phyloP scores from a whole-genome alignment of 2,888 invertebrate genomes.

The Protophormia terraenovae region DNA sequence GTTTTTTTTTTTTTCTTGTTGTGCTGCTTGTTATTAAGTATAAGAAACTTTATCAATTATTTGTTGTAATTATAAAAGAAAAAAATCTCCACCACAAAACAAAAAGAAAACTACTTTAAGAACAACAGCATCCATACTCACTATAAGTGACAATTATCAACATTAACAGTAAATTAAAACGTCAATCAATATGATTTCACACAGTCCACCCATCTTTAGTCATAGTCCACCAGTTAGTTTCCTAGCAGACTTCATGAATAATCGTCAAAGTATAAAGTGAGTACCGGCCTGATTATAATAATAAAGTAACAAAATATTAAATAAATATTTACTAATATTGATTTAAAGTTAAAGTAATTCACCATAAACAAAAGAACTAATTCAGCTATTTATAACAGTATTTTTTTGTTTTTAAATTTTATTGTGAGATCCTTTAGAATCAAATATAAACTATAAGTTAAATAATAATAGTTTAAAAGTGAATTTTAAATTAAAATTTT shows the following conservation, averaged over 20 bases:
- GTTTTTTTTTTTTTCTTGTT: background rate
- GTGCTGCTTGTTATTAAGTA: background rate
- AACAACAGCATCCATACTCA: background rate
- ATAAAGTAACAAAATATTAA: background rate
- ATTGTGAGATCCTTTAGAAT: too few relatives aligned
- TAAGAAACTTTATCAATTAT: constrained; percentile 41
- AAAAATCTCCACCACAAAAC: constrained; percentile 23
- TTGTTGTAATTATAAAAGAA: constrained; percentile 20
- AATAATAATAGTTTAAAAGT: too few relatives aligned
- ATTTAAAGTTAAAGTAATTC: too few relatives aligned
- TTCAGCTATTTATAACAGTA: too few relatives aligned
- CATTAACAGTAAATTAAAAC: constrained; percentile 51
- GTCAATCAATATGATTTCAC: constrained; percentile 84
- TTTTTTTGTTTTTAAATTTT: too few relatives aligned
- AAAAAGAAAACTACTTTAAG: background rate
- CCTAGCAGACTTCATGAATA: constrained; percentile 84
- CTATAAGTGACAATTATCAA: constrained; percentile 50
- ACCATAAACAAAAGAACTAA: too few relatives aligned
- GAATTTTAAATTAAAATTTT: too few relatives aligned
- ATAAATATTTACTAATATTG: too few relatives aligned
- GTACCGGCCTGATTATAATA: constrained; percentile 70
- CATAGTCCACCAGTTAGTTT: constrained; percentile 87
- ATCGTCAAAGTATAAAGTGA: constrained; percentile 79
- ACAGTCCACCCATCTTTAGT: constrained; percentile 87
- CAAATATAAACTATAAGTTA: too few relatives aligned